phyloP scores from a whole-genome alignment of 2,797 vertebrate genomes.

The Eidolon dupreanum region DNA sequence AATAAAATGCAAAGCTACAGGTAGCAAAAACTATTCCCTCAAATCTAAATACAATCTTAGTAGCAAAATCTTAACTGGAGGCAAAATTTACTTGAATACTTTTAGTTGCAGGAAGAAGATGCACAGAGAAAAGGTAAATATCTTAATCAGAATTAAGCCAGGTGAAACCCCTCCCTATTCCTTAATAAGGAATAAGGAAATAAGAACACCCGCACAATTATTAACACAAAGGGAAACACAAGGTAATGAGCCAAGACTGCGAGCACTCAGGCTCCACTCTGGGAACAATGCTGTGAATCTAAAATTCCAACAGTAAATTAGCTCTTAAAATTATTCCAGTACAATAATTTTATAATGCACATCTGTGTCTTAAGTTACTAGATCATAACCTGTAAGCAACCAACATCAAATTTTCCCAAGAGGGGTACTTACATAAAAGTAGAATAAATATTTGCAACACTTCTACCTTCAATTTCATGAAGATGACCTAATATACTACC shows the following conservation, averaged over 20 bases:
- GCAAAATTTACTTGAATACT: conserved; percentile 22
- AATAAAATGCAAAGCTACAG: conserved; percentile 2
- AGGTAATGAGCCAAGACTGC: background rate
- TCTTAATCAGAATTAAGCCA: conserved; percentile 50
- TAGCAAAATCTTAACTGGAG: background rate
- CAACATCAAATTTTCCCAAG: conserved; percentile 2
- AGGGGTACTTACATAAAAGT: background rate
- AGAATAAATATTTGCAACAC: background rate
- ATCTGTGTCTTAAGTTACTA: background rate
- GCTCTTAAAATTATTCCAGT: conserved; percentile 22
- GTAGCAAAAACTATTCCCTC: background rate
- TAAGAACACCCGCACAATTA: conserved; percentile 66
- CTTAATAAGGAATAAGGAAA: background rate
- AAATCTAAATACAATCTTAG: conserved; percentile 18
- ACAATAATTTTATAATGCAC: background rate
- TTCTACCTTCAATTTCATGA: background rate
- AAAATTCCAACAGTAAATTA: background rate
- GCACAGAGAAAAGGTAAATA: conserved; percentile 43
- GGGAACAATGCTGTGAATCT: background rate
- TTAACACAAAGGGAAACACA: conserved; percentile 61
- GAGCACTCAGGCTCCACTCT: background rate
- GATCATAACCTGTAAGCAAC: background rate
- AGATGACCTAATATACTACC: background rate
- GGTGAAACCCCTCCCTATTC: background rate
- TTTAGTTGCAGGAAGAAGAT: conserved; percentile 21